A percentile compares a stretch with the other conserved stretches of the same genome.
These are phyloP conservation scores for Syngnathus acus DNA, from an alignment of 2,797 vertebrate species.

Conservation along the genomic window DNA sequence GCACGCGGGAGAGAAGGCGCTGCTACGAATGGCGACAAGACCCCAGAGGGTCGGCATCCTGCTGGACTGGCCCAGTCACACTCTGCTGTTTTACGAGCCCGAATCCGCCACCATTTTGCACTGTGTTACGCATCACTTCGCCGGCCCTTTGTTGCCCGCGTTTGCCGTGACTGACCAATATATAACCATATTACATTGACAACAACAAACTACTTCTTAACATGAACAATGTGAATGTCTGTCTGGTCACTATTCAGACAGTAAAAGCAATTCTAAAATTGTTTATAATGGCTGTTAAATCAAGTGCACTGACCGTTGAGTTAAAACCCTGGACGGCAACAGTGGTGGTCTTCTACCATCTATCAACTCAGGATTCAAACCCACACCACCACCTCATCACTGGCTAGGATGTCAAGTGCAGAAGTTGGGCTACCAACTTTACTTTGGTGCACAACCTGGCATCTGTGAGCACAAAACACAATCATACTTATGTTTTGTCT, in stretches of 20 bases:
- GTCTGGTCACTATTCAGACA: background rate
- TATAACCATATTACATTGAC: constrained; percentile 69
- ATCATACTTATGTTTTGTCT: too few relatives aligned
- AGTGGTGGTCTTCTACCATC: too few relatives aligned
- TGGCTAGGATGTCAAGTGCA: too few relatives aligned
- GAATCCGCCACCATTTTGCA: constrained; percentile 72
- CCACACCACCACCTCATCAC: too few relatives aligned
- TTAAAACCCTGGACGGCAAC: too few relatives aligned
- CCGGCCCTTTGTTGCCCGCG: constrained; percentile 72
- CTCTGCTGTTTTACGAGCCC: constrained; percentile 81
- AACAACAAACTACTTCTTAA: constrained; percentile 29
- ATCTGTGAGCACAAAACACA: too few relatives aligned
- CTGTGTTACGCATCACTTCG: constrained; percentile 62
- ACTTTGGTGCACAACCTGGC: too few relatives aligned
- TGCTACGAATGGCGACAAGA: constrained; percentile 66
- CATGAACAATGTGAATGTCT: background rate
- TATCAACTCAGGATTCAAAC: too few relatives aligned
- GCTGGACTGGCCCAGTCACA: constrained; percentile 78
- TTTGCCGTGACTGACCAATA: constrained; percentile 82
- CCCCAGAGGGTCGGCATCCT: constrained; percentile 76
- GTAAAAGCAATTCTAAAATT: background rate
- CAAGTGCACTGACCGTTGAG: too few relatives aligned
- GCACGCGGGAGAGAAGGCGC: constrained; percentile 63
- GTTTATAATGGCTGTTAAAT: background rate
- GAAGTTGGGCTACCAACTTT: too few relatives aligned